Evolutionary conservation across 2,797 vertebrate genomes (phyloP), one percentile per base, ranked within the genome.

Genomic region (Sebastes dallii): DNA sequence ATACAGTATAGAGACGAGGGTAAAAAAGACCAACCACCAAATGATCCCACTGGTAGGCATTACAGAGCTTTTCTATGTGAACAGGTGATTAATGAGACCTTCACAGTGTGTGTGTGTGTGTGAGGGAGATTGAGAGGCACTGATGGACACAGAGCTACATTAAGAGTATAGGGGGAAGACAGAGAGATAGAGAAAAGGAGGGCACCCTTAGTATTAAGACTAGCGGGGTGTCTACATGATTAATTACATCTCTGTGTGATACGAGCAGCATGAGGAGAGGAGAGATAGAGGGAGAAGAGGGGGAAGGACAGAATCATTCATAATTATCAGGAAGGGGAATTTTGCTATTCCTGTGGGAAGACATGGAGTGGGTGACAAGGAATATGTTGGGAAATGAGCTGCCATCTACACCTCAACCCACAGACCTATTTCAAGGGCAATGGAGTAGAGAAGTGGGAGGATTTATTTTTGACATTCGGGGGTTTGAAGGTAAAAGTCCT

Each of bases 181-280:
- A n/a, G 39, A 73, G 70, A 66, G 75, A 70, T 52, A 60, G 75
- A 78, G 66, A 56, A 66, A 76, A 79, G 71, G 80, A 81, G 82
- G 78, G 69, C 76, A 78, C 25, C 64, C 66, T 80, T 56, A 56
- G 55, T 85, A 82, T 89, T 83, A 83, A 80, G 85, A 87, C 68
- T 70, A 86, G 80, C 69, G 58, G 75, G 82, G 84, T 80, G 84
- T 80, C 89, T 78, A 58, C 78, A 83, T 89, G 91, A 92, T 94
- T 91, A 92, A 93, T 93, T 88, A 86, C 82, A 83, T 77, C 75
- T 73, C 74, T 60, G 65, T 25, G 27, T 12, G 54, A 85, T 78
- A 80, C 20, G n/a, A 88, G 82, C 32, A 59, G 75, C 42, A n/a
- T n/a, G n/a, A n/a, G n/a, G 25, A 84, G 72, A 18, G 60, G 66